Base-by-base conservation (phyloP, 1,140 invertebrate genomes). In the Drosophila kikkawai region DNA sequence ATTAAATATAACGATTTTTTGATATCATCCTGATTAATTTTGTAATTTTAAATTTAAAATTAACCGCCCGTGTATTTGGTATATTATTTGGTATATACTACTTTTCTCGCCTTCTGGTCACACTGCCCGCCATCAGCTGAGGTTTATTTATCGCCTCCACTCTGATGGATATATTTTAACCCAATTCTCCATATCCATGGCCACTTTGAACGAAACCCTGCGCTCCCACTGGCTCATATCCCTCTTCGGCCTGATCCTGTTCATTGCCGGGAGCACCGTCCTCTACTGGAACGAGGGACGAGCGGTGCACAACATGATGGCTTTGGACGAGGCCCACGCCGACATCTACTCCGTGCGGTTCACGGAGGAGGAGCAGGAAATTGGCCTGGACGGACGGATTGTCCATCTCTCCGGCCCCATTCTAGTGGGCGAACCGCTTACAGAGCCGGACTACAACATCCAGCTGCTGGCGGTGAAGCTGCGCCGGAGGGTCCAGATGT, bases 401-500 rank as follows among this genome's bases (percentile, higher is more conserved):
- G 94, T 98, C 1, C 96, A 98, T 92, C 93, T 98, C 7, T 94
- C 94, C 53, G 97, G 97, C 0, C 93, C 94, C 19, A 92, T 98
- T 17, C 92, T 94, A 22, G 94, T 97, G 50, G 94, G 95, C n/a
- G 96, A 97, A 90, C 96, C 96, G 3, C 94, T 98, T 64, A 96
- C 95, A 9, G 97, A 98, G 92, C 95, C 95, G 17, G 95, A 96
- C 68, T 97, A 97, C 91, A 96, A 96, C 57, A 95, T 98, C 45
- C 95, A 96, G 80, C 94, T 97, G 7, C 94, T 95, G 58, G 95
- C 96, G 19, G 95, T 97, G 0, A 96, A 96, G 80, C 91, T 97
- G 26, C 95, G 95, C 75, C 94, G 96, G 50, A 94, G 95, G 71
- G 96, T 97, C 1, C 97, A 98, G 93, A 98, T 98, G 96, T 98